phyloP scores from a whole-genome alignment of 2,888 invertebrate genomes.

The Eutolmus rufibarbis region DNA sequence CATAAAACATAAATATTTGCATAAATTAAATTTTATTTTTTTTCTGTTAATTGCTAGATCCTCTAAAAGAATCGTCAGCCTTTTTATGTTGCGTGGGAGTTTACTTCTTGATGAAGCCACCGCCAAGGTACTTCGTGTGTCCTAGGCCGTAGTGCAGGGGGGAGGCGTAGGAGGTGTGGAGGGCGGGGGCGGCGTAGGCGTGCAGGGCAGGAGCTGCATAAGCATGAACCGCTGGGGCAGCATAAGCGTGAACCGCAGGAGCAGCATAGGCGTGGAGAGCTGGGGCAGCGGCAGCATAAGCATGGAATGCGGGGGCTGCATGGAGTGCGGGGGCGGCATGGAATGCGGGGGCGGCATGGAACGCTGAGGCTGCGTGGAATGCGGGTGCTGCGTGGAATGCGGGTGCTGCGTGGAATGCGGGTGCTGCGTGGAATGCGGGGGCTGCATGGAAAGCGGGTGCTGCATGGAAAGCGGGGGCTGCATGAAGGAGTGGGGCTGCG shows the following conservation, averaged over 20 bases:
- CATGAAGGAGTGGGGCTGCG: background rate
- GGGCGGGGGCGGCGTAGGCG: background rate
- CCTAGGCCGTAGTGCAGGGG: background rate
- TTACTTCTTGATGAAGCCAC: conserved; percentile 7
- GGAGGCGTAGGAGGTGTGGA: background rate
- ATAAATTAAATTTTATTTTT: background rate
- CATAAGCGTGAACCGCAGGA: background rate
- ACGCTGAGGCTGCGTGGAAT: background rate
- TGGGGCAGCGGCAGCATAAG: background rate
- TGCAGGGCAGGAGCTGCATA: background rate
- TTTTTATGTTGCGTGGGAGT: background rate
- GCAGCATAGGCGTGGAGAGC: background rate
- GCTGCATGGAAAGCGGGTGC: background rate
- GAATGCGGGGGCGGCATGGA: background rate
- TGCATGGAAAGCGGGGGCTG: background rate
- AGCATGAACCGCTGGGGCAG: background rate
- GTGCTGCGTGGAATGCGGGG: background rate
- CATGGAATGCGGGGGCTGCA: background rate
- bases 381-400: background rate
- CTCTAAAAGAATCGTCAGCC: background rate
- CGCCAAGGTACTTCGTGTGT: conserved; percentile 4
- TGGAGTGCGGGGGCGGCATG: background rate
- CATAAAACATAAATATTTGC: background rate
- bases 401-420: background rate
- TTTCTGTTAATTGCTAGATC: background rate